A percentile compares a stretch with the other conserved stretches of the same genome.
Evolutionary conservation across 2,797 vertebrate genomes (phyloP).

Genomic region (Hylomyscus alleni): DNA sequence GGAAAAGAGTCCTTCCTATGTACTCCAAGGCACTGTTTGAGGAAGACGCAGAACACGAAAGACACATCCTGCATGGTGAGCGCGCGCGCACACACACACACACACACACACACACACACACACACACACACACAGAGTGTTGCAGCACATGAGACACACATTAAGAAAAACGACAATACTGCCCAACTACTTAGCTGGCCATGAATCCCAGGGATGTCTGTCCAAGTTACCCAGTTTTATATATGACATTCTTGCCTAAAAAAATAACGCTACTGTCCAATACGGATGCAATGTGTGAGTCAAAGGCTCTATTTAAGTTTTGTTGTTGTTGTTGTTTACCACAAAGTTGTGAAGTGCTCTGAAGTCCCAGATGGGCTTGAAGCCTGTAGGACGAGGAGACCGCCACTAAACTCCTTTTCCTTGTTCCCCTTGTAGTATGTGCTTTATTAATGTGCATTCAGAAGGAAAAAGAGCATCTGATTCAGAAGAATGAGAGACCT

Average conservation of each 20-base stretch:
- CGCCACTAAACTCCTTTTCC: conserved; percentile 88
- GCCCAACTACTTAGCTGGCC: conserved; percentile 70
- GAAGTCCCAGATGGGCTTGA: conserved; percentile 88
- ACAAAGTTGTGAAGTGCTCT: conserved; percentile 87
- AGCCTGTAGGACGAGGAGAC: conserved; percentile 87
- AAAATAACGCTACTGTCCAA: conserved; percentile 81
- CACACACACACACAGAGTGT: conserved; percentile 59
- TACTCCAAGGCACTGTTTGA: not conserved
- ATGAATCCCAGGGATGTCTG: conserved; percentile 60
- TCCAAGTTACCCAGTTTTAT: not conserved
- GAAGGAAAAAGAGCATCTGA: conserved; percentile 85
- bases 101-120: conserved; percentile 5
- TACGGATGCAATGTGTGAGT: conserved; percentile 81
- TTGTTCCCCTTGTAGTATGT: conserved; percentile 85
- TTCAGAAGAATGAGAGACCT: conserved; percentile 87
- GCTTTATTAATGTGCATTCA: conserved; percentile 89
- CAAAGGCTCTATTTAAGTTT: conserved; percentile 86
- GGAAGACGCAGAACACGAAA: conserved; percentile 35
- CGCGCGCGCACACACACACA: conserved; percentile 5
- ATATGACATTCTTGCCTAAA: conserved; percentile 65
- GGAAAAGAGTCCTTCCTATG: conserved; percentile 3
- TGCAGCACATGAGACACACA: conserved; percentile 59
- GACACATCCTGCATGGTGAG: conserved; percentile 72
- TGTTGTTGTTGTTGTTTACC: conserved; percentile 77
- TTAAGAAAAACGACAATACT: conserved; percentile 56